Base-by-base conservation (phyloP, 37 sponge, comb jelly and placozoan species). In the Mnemiopsis leidyi region DNA sequence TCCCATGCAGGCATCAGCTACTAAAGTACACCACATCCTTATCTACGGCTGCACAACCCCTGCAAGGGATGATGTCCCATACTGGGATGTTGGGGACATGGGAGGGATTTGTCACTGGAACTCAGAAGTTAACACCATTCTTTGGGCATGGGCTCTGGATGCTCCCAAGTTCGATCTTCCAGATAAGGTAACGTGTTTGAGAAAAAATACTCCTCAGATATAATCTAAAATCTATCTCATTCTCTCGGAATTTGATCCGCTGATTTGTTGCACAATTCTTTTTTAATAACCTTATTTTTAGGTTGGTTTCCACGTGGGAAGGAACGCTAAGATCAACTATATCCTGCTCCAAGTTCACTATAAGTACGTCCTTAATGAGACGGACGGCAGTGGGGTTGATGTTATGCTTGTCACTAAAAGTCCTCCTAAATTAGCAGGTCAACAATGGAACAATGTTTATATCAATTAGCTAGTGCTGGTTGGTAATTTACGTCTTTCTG, bases 331-430 rank as follows among this genome's bases (percentile, higher is more conserved):
- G 34, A 93, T 97, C 39, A 77, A 94, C 67, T 95, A 40, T 67
- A 36, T 96, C 0, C 95, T 96, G 23, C 32, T 96, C 30, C 98
- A 97, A 83, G 93, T 97, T 1, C 97, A 97, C 92, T 97, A 96
- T 61, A 85, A 85, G 29, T 25, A 85, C 48, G 25, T 34, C 36
- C 16, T 77, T 5, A 28, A 71, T 2, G 30, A 28, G 5, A 3
- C 73, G n/a, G 73, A 71, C 3, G 20, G 20, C 73, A 71, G 73
- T 71, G 73, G 73, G 7, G 73, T 71, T 13, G 73, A 71, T 71
- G 73, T 71, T 13, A 29, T 71, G 21, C 25, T 71, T 25, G 3
- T 29, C 29, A 23, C 25, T 25, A 23, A 71, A 29, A 2, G 24
- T 29, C 73, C 73, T 71, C 25, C 73, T 28, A 71, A 71, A 23